These are phyloP conservation scores for Cairina moschata DNA, from an alignment of 2,113 vertebrate genomes.

Conservation along the genomic window DNA sequence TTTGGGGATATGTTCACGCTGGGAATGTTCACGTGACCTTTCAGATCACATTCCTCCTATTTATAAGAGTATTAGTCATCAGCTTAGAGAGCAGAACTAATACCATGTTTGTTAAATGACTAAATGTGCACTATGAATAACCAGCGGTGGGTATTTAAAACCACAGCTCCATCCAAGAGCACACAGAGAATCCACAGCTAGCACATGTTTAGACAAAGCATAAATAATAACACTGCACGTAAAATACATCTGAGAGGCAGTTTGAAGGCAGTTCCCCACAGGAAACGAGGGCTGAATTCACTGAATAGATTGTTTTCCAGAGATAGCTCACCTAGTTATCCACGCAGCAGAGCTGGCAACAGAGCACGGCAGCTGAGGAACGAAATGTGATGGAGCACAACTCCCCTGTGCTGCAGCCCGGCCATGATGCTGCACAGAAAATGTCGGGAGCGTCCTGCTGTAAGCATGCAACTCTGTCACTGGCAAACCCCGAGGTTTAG, in stretches of 20 bases:
- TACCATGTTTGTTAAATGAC: conserved; percentile 64
- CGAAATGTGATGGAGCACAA: not conserved
- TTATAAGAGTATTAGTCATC: conserved; percentile 67
- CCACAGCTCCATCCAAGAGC: conserved; percentile 25
- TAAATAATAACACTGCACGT: not conserved
- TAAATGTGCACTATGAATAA: conserved; percentile 59
- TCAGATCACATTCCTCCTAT: conserved; percentile 67
- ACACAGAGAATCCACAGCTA: conserved; percentile 2
- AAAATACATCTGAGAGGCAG: not conserved
- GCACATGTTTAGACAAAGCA: not conserved
- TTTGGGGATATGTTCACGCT: conserved; percentile 41
- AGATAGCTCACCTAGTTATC: conserved; percentile 34
- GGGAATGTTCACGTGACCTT: conserved; percentile 61
- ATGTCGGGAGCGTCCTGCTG: not conserved
- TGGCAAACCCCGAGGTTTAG: not conserved
- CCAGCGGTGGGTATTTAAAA: conserved; percentile 25
- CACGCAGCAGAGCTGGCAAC: not conserved
- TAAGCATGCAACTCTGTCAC: conserved; percentile 17
- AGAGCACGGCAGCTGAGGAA: not conserved
- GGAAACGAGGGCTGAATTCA: not conserved
- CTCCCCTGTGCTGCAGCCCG: not conserved
- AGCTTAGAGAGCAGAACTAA: conserved; percentile 60
- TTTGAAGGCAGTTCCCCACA: not conserved
- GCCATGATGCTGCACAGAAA: not conserved
- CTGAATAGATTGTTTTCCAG: not conserved